Evolutionary conservation across 2,888 invertebrate species (phyloP), one percentile per base, ranked within the genome.

Genomic region (Ochropleura leucogaster): DNA sequence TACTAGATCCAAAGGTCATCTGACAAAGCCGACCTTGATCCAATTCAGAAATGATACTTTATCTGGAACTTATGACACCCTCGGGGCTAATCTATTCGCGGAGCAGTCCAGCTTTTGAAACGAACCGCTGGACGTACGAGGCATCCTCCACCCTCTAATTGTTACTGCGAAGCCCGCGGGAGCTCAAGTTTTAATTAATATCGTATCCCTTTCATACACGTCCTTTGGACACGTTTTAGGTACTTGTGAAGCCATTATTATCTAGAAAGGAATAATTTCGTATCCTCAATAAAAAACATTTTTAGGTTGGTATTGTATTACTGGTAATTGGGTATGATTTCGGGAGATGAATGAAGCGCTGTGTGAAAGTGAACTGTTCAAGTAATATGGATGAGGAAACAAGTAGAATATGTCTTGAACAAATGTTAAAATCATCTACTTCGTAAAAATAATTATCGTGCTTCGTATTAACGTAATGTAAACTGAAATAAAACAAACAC

Each of bases 181-280:
- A 86, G 55, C 76, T 74, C 63, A 65, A 86, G 82, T 86, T 86
- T 86, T 86, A 86, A 86, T 86, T 87, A 86, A 87, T 86, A 86
- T 86, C 74, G 82, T 84, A 84, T 82, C 86, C 79, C 82, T 84
- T 84, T 87, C 84, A 79, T 79, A 72, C 75, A 65, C 69, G 69
- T 77, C 80, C 82, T 75, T 74, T 75, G 47, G 71, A 67, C 49
- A 74, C 49, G 74, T 46, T 80, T 83, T 83, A 68, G 72, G 67
- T 69, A 75, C 77, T 87, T 85, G 76, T 76, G 49, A 82, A 78
- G 53, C 72, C 69, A 82, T 85, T 77, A 68, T 70, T 68, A 70
- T 77, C 30, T 64, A 62, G 44, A 77, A 82, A 64, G 79, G 78
- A 82, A 77, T 77, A 49, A 70, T 82, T 44, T 82, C 77, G 85